A percentile compares a stretch with the other conserved stretches of the same genome.
These are phyloP conservation scores for Jaculus jaculus DNA, from an alignment of 2,113 vertebrate genomes.

Conservation along the genomic window DNA sequence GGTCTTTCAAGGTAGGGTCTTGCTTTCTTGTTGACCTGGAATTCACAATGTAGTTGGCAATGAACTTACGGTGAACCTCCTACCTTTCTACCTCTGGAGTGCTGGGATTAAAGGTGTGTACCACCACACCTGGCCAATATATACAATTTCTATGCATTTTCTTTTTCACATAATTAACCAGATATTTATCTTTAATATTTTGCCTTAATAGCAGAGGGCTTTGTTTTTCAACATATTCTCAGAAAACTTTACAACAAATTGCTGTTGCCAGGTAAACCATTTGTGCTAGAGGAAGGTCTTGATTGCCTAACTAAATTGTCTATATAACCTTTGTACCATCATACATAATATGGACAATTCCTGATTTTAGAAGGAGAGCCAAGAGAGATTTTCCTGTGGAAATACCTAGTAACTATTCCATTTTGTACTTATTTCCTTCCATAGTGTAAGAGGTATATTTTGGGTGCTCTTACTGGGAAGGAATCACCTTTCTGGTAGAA, in stretches of 20 bases:
- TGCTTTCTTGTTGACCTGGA: too few relatives aligned
- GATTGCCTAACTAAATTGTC: background rate
- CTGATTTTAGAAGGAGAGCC: background rate
- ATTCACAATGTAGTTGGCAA: too few relatives aligned
- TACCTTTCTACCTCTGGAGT: too few relatives aligned
- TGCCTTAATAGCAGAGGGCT: slow-evolving; percentile 20
- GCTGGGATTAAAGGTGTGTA: too few relatives aligned
- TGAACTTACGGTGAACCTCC: too few relatives aligned
- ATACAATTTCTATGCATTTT: background rate
- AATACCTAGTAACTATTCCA: background rate
- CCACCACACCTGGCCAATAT: too few relatives aligned
- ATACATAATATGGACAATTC: background rate
- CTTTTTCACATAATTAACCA: background rate
- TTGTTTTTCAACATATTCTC: slow-evolving; percentile 17
- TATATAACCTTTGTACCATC: background rate
- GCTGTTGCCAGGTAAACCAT: background rate
- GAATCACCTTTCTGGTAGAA: slow-evolving; percentile 18
- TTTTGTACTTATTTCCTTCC: slow-evolving; percentile 23
- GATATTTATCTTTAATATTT: slow-evolving; percentile 30
- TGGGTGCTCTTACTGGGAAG: background rate
- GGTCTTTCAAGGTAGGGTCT: too few relatives aligned
- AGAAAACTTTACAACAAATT: slow-evolving; percentile 9
- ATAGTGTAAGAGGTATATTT: background rate
- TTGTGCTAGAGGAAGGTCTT: background rate
- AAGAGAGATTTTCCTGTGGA: background rate